Base-by-base conservation (phyloP, 2,888 invertebrate species). In the Clitarchus hookeri region DNA sequence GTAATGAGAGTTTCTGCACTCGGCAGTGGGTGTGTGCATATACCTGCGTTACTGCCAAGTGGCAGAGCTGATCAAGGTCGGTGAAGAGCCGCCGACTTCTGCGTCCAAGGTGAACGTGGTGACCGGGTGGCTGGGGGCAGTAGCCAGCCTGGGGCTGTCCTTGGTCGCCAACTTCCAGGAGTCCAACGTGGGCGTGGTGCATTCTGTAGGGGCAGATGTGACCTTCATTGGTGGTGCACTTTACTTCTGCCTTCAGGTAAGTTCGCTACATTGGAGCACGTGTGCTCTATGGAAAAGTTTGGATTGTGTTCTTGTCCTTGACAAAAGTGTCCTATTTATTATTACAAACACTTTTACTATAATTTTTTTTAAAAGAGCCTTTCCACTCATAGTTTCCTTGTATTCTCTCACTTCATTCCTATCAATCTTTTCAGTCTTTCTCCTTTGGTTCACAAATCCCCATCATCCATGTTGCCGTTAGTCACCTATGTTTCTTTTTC, bases 161-260 rank as follows among this genome's bases (percentile, higher is more conserved):
- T 90, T 95, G 84, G 93, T 94, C 2, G 94, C 93, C 0, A 94
- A 94, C 90, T 94, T 94, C 90, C 94, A 94, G 91, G 94, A 94
- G 90, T 92, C 93, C 0, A 92, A 92, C 87, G 91, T 93, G 0
- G 89, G 93, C 27, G 89, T 90, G 2, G 92, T 94, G 19, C 95
- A 95, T 89, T 91, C 93, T 89, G 89, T 92, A 44, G 95, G 94
- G 19, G 94, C 94, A 6, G 90, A 93, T 85, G 89, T 93, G 88
- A 93, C 93, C 25, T 95, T 94, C 90, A 93, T 92, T 9, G 91
- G 93, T 77, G 94, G 94, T 0, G 91, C 92, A 26, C 84, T 93
- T 6, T 95, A 94, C 89, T 91, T 93, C 88, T 92, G 93, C 89
- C 89, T 94, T 44, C 94, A 95, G 91, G 94, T 92, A 88, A 86